These are phyloP conservation scores for Typhlomys cinereus DNA, from an alignment of 2,113 vertebrate genomes.

Conservation along the genomic window DNA sequence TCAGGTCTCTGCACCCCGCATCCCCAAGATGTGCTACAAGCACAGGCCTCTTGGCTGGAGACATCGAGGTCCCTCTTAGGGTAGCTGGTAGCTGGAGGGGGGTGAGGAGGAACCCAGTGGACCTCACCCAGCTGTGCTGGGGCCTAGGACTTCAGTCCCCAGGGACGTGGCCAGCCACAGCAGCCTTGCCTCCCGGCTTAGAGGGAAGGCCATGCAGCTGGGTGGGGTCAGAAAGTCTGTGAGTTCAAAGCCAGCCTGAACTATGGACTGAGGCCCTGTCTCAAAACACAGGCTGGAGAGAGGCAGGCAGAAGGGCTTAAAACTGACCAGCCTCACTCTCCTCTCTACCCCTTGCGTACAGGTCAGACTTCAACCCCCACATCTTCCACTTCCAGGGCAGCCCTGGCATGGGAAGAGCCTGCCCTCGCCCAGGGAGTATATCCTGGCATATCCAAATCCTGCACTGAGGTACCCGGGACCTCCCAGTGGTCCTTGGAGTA, in stretches of 20 bases:
- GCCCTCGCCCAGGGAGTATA: accelerated
- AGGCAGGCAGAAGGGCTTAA: background rate
- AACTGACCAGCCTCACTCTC: background rate
- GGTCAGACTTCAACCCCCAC: background rate
- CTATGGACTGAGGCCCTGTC: background rate
- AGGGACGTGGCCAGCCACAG: no score
- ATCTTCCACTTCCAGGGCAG: accelerated
- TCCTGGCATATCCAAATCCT: background rate
- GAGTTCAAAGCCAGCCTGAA: background rate
- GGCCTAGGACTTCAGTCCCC: background rate
- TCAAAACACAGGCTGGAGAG: background rate
- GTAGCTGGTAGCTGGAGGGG: background rate
- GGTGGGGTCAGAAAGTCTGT: background rate
- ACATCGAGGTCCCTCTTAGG: background rate
- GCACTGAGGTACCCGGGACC: background rate
- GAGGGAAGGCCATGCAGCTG: background rate
- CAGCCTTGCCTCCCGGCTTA: background rate
- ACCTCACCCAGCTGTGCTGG: background rate
- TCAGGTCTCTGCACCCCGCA: background rate
- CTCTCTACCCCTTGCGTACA: background rate
- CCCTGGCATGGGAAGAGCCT: background rate
- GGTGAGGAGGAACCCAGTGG: accelerated
- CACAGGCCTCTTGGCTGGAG: background rate
- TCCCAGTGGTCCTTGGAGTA: background rate
- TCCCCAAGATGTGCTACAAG: background rate